These are phyloP conservation scores for Eutrigla gurnardus DNA, from an alignment of 2,797 vertebrate species.

Conservation along the genomic window DNA sequence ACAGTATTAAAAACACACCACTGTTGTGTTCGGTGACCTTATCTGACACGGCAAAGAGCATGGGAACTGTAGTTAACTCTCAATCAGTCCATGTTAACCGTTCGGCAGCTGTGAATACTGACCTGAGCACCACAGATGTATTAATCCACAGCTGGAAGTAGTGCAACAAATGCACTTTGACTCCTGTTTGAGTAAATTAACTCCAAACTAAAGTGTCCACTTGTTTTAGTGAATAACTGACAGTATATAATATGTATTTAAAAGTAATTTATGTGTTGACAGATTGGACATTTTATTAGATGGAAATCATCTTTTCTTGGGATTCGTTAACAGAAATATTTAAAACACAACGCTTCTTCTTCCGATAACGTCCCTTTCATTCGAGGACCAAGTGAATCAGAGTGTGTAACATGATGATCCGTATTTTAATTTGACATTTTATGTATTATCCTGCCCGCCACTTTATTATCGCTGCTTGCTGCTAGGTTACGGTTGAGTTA, in stretches of 20 bases:
- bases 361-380: constrained; percentile 5
- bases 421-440: constrained; percentile 1
- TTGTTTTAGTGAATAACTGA: background rate
- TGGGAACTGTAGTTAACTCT: background rate
- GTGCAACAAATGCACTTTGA: constrained; percentile 1
- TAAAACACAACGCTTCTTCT: background rate
- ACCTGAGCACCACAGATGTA: background rate
- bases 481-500: constrained; percentile 13
- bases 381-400: constrained; percentile 24
- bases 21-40: background rate
- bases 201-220: background rate
- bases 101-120: background rate
- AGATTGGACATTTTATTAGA: background rate
- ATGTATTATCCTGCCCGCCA: constrained; percentile 38
- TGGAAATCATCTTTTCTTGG: background rate
- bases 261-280: background rate
- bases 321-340: constrained; percentile 1
- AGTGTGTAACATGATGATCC: background rate
- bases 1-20: constrained; percentile 6
- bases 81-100: background rate
- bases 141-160: constrained; percentile 1
- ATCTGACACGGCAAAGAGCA: background rate
- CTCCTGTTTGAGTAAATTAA: background rate
- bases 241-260: background rate
- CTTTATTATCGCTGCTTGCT: constrained; percentile 41